These are phyloP conservation scores for Brachyptera putata DNA, from an alignment of 2,888 invertebrate species.

Conservation along the genomic window DNA sequence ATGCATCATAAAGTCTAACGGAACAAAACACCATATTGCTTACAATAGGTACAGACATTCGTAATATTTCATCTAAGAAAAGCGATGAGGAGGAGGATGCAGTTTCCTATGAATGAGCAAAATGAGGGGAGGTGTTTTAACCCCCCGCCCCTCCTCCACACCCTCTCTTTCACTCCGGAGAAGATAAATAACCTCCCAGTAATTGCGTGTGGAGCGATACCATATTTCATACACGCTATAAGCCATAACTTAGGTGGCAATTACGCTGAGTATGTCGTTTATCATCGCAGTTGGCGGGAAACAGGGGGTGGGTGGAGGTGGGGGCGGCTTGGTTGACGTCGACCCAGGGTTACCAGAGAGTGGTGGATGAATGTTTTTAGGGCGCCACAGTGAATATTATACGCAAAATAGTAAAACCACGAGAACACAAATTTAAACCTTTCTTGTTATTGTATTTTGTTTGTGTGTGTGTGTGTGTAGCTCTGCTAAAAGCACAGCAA, in stretches of 20 bases:
- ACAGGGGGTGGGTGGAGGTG: conserved; percentile 33
- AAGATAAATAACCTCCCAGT: conserved; percentile 54
- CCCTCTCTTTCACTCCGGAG: conserved; percentile 25
- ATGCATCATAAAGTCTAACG: conserved; percentile 5
- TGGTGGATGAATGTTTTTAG: conserved; percentile 22
- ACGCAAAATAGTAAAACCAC: conserved; percentile 4
- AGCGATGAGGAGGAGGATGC: conserved; percentile 17
- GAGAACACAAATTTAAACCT: neutral
- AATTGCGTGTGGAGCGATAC: conserved; percentile 56
- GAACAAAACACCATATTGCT: conserved; percentile 27
- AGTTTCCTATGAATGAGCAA: conserved; percentile 28
- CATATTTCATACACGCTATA: conserved; percentile 56
- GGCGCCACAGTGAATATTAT: conserved; percentile 19
- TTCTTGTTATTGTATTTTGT: no score
- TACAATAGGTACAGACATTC: conserved; percentile 26
- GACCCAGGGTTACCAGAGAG: conserved; percentile 14
- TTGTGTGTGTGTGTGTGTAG: no score
- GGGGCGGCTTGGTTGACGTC: conserved; percentile 1
- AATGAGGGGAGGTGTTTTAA: conserved; percentile 26
- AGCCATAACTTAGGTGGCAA: conserved; percentile 57
- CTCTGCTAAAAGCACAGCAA: no score
- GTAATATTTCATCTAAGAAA: conserved; percentile 25
- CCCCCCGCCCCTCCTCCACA: conserved; percentile 18
- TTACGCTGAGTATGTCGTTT: conserved; percentile 57
- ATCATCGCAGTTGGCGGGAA: conserved; percentile 44